Percentiles rank a stretch among this genome's conserved stretches.
phyloP scores from a whole-genome alignment of 1,140 invertebrate genomes.

The Drosophila truncata region DNA sequence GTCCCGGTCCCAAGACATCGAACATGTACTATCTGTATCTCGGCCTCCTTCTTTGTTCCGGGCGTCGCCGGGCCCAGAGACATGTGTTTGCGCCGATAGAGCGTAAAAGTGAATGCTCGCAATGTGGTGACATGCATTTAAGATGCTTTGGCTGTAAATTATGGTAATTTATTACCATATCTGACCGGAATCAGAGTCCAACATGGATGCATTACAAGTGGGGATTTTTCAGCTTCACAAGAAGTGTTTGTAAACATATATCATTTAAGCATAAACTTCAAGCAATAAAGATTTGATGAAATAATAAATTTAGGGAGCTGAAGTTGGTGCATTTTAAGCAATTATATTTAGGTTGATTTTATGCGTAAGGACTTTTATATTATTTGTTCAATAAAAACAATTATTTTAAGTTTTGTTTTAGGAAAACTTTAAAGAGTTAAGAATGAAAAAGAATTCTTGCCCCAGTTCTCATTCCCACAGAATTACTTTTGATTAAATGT shows the following conservation, averaged over 20 bases:
- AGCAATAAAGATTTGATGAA: slow-evolving; percentile 4
- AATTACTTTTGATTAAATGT: no score
- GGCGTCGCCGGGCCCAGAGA: slow-evolving; percentile 21
- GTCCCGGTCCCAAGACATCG: slow-evolving; percentile 27
- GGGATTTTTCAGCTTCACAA: slow-evolving; percentile 4
- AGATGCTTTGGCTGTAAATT: slow-evolving; percentile 78
- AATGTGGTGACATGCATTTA: slow-evolving; percentile 79
- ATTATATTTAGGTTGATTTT: background rate
- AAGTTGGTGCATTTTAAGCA: background rate
- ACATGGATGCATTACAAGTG: slow-evolving; percentile 25
- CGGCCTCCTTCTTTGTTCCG: slow-evolving; percentile 23
- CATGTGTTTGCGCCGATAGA: slow-evolving; percentile 67
- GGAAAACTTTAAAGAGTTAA: no score
- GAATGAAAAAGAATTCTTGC: no score
- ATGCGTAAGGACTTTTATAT: background rate
- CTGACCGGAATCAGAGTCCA: slow-evolving; percentile 15
- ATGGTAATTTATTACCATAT: slow-evolving; percentile 75
- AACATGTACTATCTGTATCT: slow-evolving; percentile 56
- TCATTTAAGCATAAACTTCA: slow-evolving; percentile 19
- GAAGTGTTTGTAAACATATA: slow-evolving; percentile 12
- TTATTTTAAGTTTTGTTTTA: background rate
- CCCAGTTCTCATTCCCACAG: no score
- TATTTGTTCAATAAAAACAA: background rate
- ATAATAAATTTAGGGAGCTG: background rate
- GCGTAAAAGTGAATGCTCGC: slow-evolving; percentile 77